Conservation (phyloP, 2,113 vertebrate genomes). For the Dasyprocta punctata region DNA sequence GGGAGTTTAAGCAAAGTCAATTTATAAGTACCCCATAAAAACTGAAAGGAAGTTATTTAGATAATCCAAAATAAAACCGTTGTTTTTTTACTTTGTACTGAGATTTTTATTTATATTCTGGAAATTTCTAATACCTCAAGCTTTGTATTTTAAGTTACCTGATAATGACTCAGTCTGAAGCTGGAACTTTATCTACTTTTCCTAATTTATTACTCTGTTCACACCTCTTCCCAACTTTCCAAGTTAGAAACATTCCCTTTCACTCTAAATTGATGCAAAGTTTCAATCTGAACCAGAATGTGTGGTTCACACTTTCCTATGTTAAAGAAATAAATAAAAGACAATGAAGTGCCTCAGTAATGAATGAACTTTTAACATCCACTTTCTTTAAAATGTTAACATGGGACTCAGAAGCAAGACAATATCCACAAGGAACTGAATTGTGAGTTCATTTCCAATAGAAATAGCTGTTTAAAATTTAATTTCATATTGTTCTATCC, state of each 20-base stretch:
- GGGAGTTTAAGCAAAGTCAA: neutral
- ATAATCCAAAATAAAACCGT: neutral
- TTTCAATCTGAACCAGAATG: neutral
- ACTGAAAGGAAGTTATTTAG: neutral
- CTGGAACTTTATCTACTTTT: neutral
- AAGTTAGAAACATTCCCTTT: slow-evolving; percentile 19
- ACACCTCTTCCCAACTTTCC: neutral
- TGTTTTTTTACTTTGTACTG: neutral
- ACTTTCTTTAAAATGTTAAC: neutral
- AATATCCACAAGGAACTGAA: neutral
- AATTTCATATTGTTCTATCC: neutral
- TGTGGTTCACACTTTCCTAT: neutral
- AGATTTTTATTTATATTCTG: neutral
- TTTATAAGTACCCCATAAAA: neutral
- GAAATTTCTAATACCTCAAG: neutral
- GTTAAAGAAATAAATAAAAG: slow-evolving; percentile 42
- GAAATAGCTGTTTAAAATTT: neutral
- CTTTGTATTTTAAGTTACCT: neutral
- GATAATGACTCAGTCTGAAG: slow-evolving; percentile 31
- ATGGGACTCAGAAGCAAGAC: neutral
- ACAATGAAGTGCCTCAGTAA: neutral
- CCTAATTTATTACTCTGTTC: neutral
- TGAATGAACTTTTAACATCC: neutral
- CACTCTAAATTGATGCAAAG: neutral
- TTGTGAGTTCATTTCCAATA: neutral